Evolutionary conservation across 2,113 vertebrate species (phyloP), one percentile per base, ranked within the genome.

Genomic region (Laticauda laticaudata): DNA sequence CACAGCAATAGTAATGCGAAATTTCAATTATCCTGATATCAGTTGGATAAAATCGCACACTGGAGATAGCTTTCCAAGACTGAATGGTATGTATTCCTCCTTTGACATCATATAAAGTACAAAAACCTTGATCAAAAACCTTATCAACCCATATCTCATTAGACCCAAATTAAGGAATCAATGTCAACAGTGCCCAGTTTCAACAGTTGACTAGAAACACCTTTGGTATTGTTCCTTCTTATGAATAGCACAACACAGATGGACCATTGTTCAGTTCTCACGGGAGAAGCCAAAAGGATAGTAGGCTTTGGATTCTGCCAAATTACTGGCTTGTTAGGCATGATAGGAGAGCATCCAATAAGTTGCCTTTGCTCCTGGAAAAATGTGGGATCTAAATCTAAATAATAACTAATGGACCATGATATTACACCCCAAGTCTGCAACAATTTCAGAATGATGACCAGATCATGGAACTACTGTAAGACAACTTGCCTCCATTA

Each of bases 1-100:
- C n/a, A n/a, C n/a, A n/a, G n/a, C n/a, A n/a, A n/a, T n/a, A n/a
- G n/a, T n/a, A n/a, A n/a, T n/a, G n/a, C n/a, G n/a, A n/a, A n/a
- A n/a, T n/a, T n/a, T n/a, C n/a, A n/a, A n/a, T n/a, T n/a, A n/a
- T n/a, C n/a, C n/a, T n/a, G n/a, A n/a, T n/a, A n/a, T n/a, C n/a
- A n/a, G n/a, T n/a, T n/a, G n/a, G n/a, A 89, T 53, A 0, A 0
- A 59, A 51, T 43, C 64, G 86, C 88, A 55, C n/a, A 85, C 0
- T 0, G 1, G 90, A 57, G 54, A 57, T 75, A 97, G 51, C 53
- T 93, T 57, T 92, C 96, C 34, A 23, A 21, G 55, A 61, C 23
- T 90, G 39, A 34, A 20, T n/a, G 61, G 12, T 69, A n/a, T 5
- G 2, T n/a, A 69, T 69, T 29, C 61, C 29, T 69, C 29, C 12